Evolutionary conservation across 2,888 invertebrate species (phyloP), one percentile per base, ranked within the genome.

Genomic region (Tyria jacobaeae): DNA sequence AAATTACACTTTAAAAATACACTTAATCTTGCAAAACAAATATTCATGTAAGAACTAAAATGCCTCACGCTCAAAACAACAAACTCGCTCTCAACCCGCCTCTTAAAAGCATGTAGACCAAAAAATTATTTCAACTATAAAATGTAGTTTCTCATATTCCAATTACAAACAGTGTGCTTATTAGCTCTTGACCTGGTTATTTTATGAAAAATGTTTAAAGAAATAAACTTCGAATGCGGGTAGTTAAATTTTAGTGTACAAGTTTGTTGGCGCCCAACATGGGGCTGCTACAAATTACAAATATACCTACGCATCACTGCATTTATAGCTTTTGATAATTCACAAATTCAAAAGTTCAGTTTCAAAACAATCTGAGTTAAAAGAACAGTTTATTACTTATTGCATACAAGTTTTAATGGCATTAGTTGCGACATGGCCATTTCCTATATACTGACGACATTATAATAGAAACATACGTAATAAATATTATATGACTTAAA

Each of bases 241-340:
- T 50, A 49, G 55, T 60, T 44, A 34, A 39, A 37, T 51, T 44
- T 58, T 31, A 31, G 59, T 39, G 34, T 31, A n/a, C 17, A 70
- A 84, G 77, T 88, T 87, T 81, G 75, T 79, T 88, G 88, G 88
- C 89, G 81, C 83, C 82, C 82, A 78, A 71, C 80, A 69, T 72
- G 81, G 81, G 75, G 61, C 81, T 62, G 68, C 69, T 68, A 72
- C 67, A 80, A 81, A 82, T 83, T 78, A 81, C 81, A 85, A 87
- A 86, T 86, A 84, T 79, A 76, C 65, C 71, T 75, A 75, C 83
- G 81, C 85, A 81, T 85, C 85, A 82, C 73, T 76, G 84, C 79
- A 71, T 88, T 87, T 87, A 88, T 80, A 70, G 79, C 84, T 76
- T 44, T 75, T 71, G 79, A 71, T 74, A 78, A 81, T 78, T 81